A percentile compares a stretch with the other conserved stretches of the same genome.
phyloP scores from a whole-genome alignment of 2,113 vertebrate genomes.

The Alexandromys fortis region DNA sequence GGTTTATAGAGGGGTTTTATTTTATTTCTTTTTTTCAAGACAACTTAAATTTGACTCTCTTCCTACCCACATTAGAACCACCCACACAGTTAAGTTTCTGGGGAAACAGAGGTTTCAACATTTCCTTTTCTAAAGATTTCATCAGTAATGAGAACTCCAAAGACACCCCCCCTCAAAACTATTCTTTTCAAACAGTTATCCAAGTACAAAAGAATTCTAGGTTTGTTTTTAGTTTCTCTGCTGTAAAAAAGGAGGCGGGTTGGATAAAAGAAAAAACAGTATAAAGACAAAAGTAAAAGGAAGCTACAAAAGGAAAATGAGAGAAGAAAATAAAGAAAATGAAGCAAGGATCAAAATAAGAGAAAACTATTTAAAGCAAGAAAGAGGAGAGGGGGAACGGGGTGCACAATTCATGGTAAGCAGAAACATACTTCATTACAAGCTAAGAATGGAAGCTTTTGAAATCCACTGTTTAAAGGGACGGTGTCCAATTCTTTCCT shows the following conservation, averaged over 20 bases:
- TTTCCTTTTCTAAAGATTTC: conserved; percentile 70
- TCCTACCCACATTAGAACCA: conserved; percentile 66
- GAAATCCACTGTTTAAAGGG: not conserved
- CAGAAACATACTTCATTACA: not conserved
- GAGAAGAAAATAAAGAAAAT: conserved; percentile 43
- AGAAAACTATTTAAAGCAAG: conserved; percentile 33
- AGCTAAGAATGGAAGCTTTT: not conserved
- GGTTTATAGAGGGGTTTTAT: conserved; percentile 3
- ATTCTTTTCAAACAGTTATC: conserved; percentile 62
- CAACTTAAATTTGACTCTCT: conserved; percentile 69
- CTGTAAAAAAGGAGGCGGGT: not conserved
- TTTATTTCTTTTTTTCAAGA: conserved; percentile 35
- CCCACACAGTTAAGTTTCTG: conserved; percentile 70
- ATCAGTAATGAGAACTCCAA: conserved; percentile 67
- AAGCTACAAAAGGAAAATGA: conserved; percentile 38
- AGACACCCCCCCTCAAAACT: not conserved
- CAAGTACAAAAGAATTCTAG: conserved; percentile 35
- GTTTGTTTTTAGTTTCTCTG: conserved; percentile 53
- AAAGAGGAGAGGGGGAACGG: not conserved
- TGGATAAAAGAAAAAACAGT: not conserved
- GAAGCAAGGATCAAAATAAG: not conserved
- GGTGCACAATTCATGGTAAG: not conserved
- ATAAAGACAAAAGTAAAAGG: conserved; percentile 36
- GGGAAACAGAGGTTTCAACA: conserved; percentile 64
- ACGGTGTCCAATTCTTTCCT: not conserved